Evolutionary conservation across 2,113 vertebrate species (phyloP).

Genomic region (Tupaia chinensis): DNA sequence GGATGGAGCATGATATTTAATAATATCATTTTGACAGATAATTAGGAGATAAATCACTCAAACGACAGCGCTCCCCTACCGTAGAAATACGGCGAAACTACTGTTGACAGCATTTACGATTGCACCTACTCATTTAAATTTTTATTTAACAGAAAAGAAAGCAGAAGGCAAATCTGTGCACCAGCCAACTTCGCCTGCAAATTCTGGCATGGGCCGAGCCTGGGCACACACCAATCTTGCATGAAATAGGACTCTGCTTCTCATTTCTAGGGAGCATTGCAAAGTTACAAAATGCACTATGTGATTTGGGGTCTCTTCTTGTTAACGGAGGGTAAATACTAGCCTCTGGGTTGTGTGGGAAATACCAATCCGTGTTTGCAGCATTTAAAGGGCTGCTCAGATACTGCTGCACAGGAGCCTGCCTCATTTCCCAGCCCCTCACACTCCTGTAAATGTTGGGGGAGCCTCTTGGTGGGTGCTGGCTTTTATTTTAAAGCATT

Average conservation of each 20-base stretch:
- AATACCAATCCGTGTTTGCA: conserved; percentile 40
- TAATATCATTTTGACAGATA: conserved; percentile 64
- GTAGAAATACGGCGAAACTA: conserved; percentile 55
- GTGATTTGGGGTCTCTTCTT: conserved; percentile 62
- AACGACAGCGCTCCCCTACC: conserved; percentile 19
- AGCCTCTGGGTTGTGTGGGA: conserved; percentile 52
- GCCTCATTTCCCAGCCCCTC: not conserved
- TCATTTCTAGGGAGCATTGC: conserved; percentile 66
- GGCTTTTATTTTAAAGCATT: conserved; percentile 15
- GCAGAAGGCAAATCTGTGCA: conserved; percentile 67
- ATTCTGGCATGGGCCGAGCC: conserved; percentile 56
- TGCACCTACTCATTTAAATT: conserved; percentile 75
- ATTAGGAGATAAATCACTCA: conserved; percentile 78
- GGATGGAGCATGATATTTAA: conserved; percentile 59
- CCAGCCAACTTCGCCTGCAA: conserved; percentile 52
- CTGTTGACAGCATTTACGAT: conserved; percentile 68
- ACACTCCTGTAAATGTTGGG: not conserved
- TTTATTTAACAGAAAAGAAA: conserved; percentile 73
- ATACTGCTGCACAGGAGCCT: not conserved
- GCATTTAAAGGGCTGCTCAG: conserved; percentile 24
- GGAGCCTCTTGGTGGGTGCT: not conserved
- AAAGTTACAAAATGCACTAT: conserved; percentile 74
- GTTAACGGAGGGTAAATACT: conserved; percentile 63
- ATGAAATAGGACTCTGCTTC: conserved; percentile 69
- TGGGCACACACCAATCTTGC: conserved; percentile 67